Base-by-base conservation (phyloP, 2,888 invertebrate genomes). In the Petrolisthes manimaculis region DNA sequence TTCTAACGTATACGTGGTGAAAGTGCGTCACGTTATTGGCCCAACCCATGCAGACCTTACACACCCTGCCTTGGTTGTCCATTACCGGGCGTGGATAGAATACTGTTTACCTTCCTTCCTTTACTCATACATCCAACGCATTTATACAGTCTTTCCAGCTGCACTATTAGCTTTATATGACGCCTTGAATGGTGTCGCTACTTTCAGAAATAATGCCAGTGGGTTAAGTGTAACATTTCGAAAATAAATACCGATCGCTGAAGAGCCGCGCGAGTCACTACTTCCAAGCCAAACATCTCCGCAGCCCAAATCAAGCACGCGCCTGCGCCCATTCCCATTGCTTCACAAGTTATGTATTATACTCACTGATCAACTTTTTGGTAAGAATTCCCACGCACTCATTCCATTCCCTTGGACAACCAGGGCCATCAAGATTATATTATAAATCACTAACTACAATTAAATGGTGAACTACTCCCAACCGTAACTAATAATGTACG, bases 181-280 rank as follows among this genome's bases (percentile, higher is more conserved):
- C 9, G 37, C 37, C 37, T 37, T 1, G 37, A 37, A 37, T 37
- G 37, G 37, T 37, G 37, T 37, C 37, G 37, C 37, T 37, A 37
- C 37, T 37, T 37, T 37, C 37, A 37, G 37, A 37, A 37, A 37
- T 37, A 37, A 37, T 37, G 0, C 37, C 37, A 18, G 61, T 61
- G 18, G 18, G 18, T 74, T 37, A 18, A 24, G 77, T 14, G 24
- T 24, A 24, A 77, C 37, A 77, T 61, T 18, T 14, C 9, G 67
- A 9, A 21, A n/a, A 53, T 24, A 75, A 54, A 83, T 74, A 75
- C 83, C 55, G 75, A 54, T 24, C 74, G 55, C 24, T 8, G n/a
- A 14, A 14, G 24, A 54, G 83, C 56, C 55, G 55, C 83, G 83
- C 75, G 83, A 83, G 74, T 67, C 83, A 83, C 83, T 83, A 56